phyloP scores from a whole-genome alignment of 2,888 invertebrate species.

The Horisme vitalbata region DNA sequence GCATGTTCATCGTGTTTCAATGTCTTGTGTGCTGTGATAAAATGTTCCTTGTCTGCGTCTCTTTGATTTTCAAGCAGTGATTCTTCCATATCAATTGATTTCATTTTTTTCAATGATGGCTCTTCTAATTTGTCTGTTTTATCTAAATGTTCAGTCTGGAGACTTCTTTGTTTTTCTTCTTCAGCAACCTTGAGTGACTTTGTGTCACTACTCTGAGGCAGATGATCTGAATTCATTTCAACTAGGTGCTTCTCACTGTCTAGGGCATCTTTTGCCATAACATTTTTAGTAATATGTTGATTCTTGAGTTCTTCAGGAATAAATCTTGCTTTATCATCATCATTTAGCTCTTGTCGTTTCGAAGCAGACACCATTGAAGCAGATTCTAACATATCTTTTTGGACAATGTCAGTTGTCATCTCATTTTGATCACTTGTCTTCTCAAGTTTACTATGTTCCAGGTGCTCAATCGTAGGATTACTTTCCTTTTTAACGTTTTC shows the following conservation, averaged over 20 bases:
- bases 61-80: slow-evolving; percentile 12
- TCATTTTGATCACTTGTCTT: slow-evolving; percentile 26
- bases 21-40: not conserved
- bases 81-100: slow-evolving; percentile 23
- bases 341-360: slow-evolving; percentile 31
- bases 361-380: slow-evolving; percentile 40
- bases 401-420: slow-evolving; percentile 15
- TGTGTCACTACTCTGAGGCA: slow-evolving; percentile 4
- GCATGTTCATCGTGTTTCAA: slow-evolving; percentile 8
- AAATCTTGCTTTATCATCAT: slow-evolving; percentile 14
- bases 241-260: not conserved
- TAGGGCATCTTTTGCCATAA: not conserved
- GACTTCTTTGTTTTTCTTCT: slow-evolving; percentile 24
- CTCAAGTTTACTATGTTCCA: slow-evolving; percentile 17
- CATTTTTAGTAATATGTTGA: slow-evolving; percentile 6
- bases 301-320: slow-evolving; percentile 6
- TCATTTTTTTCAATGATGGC: slow-evolving; percentile 18
- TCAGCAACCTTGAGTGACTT: slow-evolving; percentile 22
- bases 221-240: slow-evolving; percentile 1
- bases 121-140: slow-evolving; percentile 4
- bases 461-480: slow-evolving; percentile 4
- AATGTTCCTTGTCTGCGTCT: slow-evolving; percentile 6
- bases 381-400: slow-evolving; percentile 39
- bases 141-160: slow-evolving; percentile 14
- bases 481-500: slow-evolving; percentile 22